Evolutionary conservation across 1,140 invertebrate species (phyloP).

Genomic region (Microvelia longipes): DNA sequence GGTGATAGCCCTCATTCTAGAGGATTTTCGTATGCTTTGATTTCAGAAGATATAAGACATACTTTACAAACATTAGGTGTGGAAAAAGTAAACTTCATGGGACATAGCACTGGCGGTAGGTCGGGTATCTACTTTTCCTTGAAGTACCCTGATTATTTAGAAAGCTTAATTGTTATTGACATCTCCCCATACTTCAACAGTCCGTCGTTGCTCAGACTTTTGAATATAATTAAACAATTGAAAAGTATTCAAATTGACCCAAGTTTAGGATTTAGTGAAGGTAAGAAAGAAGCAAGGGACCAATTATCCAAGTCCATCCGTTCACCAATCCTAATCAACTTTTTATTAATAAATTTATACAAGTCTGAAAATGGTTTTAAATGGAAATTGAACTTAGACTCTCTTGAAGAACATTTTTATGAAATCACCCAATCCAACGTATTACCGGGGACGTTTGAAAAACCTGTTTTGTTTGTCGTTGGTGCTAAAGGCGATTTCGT

Average conservation of each 20-base stretch:
- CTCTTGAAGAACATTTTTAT: conserved; percentile 43
- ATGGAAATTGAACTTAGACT: conserved; percentile 59
- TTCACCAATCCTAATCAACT: conserved; percentile 25
- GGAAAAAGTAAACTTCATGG: conserved; percentile 50
- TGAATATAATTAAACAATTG: conserved; percentile 49
- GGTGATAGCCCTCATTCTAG: conserved; percentile 68
- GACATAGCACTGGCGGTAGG: conserved; percentile 87
- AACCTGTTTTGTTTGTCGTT: conserved; percentile 64
- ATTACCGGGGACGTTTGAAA: conserved; percentile 38
- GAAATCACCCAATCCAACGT: conserved; percentile 45
- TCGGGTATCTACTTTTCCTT: conserved; percentile 64
- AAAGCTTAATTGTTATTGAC: conserved; percentile 67
- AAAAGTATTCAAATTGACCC: conserved; percentile 37
- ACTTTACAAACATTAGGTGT: conserved; percentile 46
- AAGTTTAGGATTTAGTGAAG: conserved; percentile 44
- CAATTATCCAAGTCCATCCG: background rate
- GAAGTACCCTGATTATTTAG: conserved; percentile 47
- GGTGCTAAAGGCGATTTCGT: conserved; percentile 66
- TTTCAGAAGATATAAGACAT: conserved; percentile 53
- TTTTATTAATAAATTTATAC: conserved; percentile 62
- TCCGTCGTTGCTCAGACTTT: conserved; percentile 43
- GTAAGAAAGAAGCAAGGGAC: conserved; percentile 38
- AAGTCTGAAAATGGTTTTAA: conserved; percentile 43
- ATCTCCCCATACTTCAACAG: conserved; percentile 58
- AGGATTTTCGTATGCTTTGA: conserved; percentile 49